Base-by-base conservation (phyloP, 2,888 invertebrate genomes). In the Stenchaetothrips biformis region DNA sequence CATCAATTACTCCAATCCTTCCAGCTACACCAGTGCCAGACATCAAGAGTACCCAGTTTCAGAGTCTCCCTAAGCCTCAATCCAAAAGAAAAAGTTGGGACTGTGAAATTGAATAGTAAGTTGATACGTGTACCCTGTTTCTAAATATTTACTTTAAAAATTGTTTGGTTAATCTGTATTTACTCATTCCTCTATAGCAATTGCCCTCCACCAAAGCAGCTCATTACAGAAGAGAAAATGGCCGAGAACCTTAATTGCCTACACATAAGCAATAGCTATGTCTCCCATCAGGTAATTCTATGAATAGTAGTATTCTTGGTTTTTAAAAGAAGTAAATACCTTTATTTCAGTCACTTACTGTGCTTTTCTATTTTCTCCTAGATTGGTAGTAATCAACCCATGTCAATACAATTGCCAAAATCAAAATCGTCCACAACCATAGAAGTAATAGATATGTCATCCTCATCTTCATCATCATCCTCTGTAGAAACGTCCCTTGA, bases 191-290 rank as follows among this genome's bases (percentile, higher is more conserved):
- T 21, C 9, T 67, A 21, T 21, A 67, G 67, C 21, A n/a, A 18
- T 67, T 9, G 9, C 9, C 67, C 67, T 8, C 91, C 91, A 78
- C 85, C 89, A 9, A 95, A 95, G 85, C 93, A 94, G 85, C 89
- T 92, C 74, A 94, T 95, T 82, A 94, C 94, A 0, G 95, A 95
- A 86, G 95, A 95, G 85, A 93, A 92, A 86, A 95, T 95, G 92
- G 92, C 94, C 0, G 94, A 93, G 47, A 94, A 94, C 84, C 90
- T 95, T 82, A 92, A 90, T 83, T 90, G 92, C 62, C 88, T 95
- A 53, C 94, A 94, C 85, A 94, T 95, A 83, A 90, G 88, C 84
- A 86, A 87, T 9, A 85, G 84, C 81, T 85, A 84, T 81, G 83
- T 84, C 16, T 79, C 81, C 6, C 81, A 83, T 9, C 83, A 82